Base-by-base conservation (phyloP, 2,888 invertebrate genomes). In the Scelioninae gen. 2 region DNA sequence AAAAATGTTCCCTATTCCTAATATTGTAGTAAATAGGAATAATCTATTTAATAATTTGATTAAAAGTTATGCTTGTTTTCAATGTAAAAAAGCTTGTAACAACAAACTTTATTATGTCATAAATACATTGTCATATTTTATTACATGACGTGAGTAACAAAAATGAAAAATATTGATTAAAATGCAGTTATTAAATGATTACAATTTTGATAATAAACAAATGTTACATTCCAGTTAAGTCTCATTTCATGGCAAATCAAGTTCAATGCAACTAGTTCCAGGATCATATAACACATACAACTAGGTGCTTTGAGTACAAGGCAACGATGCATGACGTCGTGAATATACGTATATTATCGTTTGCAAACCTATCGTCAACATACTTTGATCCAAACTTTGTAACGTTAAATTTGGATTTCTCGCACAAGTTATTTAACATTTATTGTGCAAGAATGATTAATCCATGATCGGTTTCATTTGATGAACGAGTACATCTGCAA, bases 231-330 rank as follows among this genome's bases (percentile, higher is more conserved):
- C 45, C 10, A n/a, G 15, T 45, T 22, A 45, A 45, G n/a, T n/a
- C 45, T 39, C 7, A 39, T 53, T 53, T 53, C 39, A 39, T 53
- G 25, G 13, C 15, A 39, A 39, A 53, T 53, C 37, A 39, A 53
- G 7, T 39, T 53, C 39, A 53, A 39, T 15, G 16, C 16, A 52
- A 52, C 35, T 48, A 19, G 18, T n/a, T 9, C 18, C 13, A 22
- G 11, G 35, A 35, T 3, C n/a, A 11, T 52, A 52, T 52, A 35
- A 33, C 19, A 16, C 22, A 35, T 19, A 16, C 16, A 50, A 50
- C 18, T 52, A 11, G 35, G 10, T 52, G 25, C 35, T 18, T 52
- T 19, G 16, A 52, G 48, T 16, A 16, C 16, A 48, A 16, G 2
- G 28, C 31, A 31, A 16, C 16, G 31, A 52, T 50, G 50, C 33